Evolutionary conservation across 2,888 invertebrate genomes (phyloP), one percentile per base, ranked within the genome.

Genomic region (Piscicola geometra): DNA sequence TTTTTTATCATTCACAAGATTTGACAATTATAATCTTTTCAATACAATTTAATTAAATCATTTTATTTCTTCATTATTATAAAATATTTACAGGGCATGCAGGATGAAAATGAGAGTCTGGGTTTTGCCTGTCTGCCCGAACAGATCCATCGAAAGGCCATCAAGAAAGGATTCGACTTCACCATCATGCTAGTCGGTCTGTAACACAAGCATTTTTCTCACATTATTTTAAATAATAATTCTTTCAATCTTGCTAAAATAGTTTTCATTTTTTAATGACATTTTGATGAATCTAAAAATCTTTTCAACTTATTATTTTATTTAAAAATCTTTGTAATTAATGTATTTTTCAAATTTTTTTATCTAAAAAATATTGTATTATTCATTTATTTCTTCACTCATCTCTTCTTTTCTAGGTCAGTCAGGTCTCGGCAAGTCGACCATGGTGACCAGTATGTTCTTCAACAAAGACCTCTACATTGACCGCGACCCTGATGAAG

Each of bases 401-500:
- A 41, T 41, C 41, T 15, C 41, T 15, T 41, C 41, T n/a, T n/a
- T 64, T 60, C 18, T 36, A 77, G 78, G 78, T 25, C 95, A 96
- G 86, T 91, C 92, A 0, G 95, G 96, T 0, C 88, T 96, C 71
- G 96, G 96, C 76, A 96, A 96, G 86, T 95, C 94, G 0, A 96
- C 96, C 0, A 88, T 96, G 74, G 91, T 96, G 85, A 96, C 95
- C 88, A 94, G 94, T 83, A 89, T 96, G 71, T 96, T 96, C 86
- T 89, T 95, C 80, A 93, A 78, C 70, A 66, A 93, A 76, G 95
- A 96, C 85, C 89, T 96, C 35, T 96, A 96, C 87, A 92, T 92
- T 85, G 92, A 91, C 82, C 89, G 94, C 80, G 90, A 90, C 82
- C 88, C 91, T 79, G 93, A 91, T 92, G 86, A 82, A 33, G 9